Evolutionary conservation across 2,888 invertebrate species (phyloP).

Genomic region (Nomada fabriciana): DNA sequence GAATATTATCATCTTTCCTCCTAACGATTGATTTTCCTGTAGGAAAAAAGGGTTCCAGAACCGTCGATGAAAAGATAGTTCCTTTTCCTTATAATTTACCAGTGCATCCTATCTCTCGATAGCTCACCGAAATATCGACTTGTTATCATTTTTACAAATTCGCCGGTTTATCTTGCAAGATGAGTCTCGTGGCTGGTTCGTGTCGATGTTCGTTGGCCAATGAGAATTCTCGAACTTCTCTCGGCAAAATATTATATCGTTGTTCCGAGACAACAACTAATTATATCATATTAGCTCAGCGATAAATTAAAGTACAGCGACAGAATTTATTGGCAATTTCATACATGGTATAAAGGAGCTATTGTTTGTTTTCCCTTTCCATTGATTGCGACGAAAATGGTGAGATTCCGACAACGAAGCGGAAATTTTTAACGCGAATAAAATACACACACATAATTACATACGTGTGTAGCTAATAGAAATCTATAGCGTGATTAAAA

Average conservation of each 20-base stretch:
- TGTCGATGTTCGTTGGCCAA: slow-evolving; percentile 25
- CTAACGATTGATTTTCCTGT: background rate
- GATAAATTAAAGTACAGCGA: background rate
- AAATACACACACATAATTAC: too few relatives aligned
- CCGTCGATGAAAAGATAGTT: background rate
- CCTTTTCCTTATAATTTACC: too few relatives aligned
- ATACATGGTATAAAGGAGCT: background rate
- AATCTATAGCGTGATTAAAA: too few relatives aligned
- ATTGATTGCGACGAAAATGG: background rate
- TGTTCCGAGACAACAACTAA: background rate
- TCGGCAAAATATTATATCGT: background rate
- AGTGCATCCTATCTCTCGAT: background rate
- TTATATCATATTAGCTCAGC: background rate
- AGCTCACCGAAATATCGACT: background rate
- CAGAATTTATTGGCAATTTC: background rate
- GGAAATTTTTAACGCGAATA: too few relatives aligned
- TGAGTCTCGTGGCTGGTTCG: slow-evolving; percentile 24
- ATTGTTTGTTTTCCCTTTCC: background rate
- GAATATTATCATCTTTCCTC: background rate
- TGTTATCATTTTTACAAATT: slow-evolving; percentile 21
- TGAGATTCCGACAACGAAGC: too few relatives aligned
- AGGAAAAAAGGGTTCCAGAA: background rate
- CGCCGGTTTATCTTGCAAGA: background rate
- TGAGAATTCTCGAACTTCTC: background rate
- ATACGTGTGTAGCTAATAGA: too few relatives aligned